A percentile compares a stretch with the other conserved stretches of the same genome.
These are phyloP conservation scores for Parambassis ranga DNA, from an alignment of 2,797 vertebrate genomes.

Conservation along the genomic window DNA sequence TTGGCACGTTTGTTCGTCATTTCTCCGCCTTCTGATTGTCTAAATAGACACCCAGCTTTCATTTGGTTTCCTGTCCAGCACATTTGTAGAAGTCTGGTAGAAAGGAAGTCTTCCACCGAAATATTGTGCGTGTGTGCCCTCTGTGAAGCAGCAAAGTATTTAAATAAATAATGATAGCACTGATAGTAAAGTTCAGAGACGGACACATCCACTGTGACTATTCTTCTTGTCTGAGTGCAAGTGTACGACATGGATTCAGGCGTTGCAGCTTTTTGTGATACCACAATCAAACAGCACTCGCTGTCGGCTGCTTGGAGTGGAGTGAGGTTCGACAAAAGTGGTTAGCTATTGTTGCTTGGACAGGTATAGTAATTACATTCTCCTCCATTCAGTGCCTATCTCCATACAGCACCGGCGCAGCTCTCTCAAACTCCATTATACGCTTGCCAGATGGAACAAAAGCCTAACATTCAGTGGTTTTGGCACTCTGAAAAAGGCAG, in stretches of 20 bases:
- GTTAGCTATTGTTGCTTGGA: conserved; percentile 71
- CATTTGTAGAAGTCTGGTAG: too few relatives aligned
- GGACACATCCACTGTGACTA: conserved; percentile 18
- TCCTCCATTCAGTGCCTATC: conserved; percentile 62
- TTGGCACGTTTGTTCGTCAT: too few relatives aligned
- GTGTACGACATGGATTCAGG: conserved; percentile 49
- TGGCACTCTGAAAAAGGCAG: conserved; percentile 54
- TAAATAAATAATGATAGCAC: conserved; percentile 4
- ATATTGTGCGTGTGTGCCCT: too few relatives aligned
- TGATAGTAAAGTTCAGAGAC: not conserved
- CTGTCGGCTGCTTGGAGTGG: conserved; percentile 60
- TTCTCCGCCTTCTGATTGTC: too few relatives aligned
- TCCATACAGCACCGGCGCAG: conserved; percentile 53
- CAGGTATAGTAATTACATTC: conserved; percentile 77
- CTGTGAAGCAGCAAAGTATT: conserved; percentile 1
- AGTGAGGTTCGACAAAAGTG: conserved; percentile 59
- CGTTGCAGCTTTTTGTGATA: conserved; percentile 64
- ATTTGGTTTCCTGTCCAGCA: too few relatives aligned
- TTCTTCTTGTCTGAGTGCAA: conserved; percentile 16
- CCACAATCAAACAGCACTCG: conserved; percentile 55
- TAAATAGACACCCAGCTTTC: too few relatives aligned
- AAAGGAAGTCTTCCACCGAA: too few relatives aligned
- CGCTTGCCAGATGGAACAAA: conserved; percentile 69
- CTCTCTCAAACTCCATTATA: conserved; percentile 68
- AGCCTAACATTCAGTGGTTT: conserved; percentile 55